Evolutionary conservation across 2,113 vertebrate species (phyloP), one percentile per base, ranked within the genome.

Genomic region (Pedionomus torquatus): DNA sequence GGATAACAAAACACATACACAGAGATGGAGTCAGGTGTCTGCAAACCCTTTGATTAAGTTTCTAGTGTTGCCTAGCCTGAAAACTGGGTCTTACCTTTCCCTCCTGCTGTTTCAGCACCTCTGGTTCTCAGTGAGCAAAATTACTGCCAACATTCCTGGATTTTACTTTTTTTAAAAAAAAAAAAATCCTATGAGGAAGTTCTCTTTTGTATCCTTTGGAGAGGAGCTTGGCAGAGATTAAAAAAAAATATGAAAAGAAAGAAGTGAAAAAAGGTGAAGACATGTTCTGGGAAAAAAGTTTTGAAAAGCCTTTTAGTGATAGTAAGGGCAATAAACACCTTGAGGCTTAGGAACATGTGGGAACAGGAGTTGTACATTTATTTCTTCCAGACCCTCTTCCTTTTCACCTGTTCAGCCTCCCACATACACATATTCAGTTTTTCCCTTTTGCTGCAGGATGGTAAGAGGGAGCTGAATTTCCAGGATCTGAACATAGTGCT

Each of bases 61-160:
- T 95, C 64, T 83, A 85, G 44, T 8, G 65, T 96, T n/a, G 10
- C 49, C 80, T 90, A 72, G 37, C 69, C 69, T 70, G 84, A 87
- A 96, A 95, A 83, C 79, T 74, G 10, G 39, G 75, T 92, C 77
- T 51, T 77, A 39, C 13, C 44, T 91, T 75, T 35, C 14, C 54
- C 75, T 80, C 48, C 79, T 78, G 44, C 48, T 88, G 46, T 90
- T 87, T 94, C 80, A 85, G 48, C 75, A 76, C 68, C 91, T 96
- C 91, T 69, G 43, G 31, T 89, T 89, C 31, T 52, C 15, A 1
- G 49, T 33, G 51, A 84, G 51, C 28, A 70, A 37, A 78, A 83
- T 2, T 82, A 49, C 72, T 69, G 58, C 71, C 55, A 92, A 31
- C 18, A 23, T 33, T 28, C 26, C 23, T 60, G 6, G 31, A 31